Base-by-base conservation (phyloP, 2,888 invertebrate genomes). In the Archips crataeganus region DNA sequence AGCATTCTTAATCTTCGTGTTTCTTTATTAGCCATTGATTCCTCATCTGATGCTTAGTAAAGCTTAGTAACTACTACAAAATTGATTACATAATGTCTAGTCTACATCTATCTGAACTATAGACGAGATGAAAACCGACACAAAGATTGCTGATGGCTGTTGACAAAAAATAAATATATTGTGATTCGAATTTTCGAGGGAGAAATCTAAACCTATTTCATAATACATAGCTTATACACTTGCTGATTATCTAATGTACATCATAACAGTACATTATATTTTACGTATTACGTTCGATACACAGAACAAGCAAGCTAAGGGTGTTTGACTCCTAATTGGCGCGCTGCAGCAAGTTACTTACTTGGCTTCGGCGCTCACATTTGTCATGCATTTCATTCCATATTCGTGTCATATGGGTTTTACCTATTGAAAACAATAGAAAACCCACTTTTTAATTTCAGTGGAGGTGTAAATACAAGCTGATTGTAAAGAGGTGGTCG, bases 311-410 rank as follows among this genome's bases (percentile, higher is more conserved):
- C 34, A 15, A 49, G 57, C 45, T 49, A 70, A 70, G 71, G 71
- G 71, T 69, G 71, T 67, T 74, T 75, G 74, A 74, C 77, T 76
- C 71, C 70, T 70, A 76, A 75, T 70, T 75, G 69, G 77, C 60
- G 61, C 76, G 66, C 64, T 62, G 74, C 74, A 74, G 75, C 75
- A 71, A 68, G 76, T 69, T 71, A 77, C 74, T 78, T 78, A 75
- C 75, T 76, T 69, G 78, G 78, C 78, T 78, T 77, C 78, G 65
- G 42, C 32, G 54, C 71, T 60, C 61, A 69, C 63, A 57, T 70
- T 69, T 61, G 65, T 34, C 74, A 54, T 70, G 67, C 60, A 69
- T 69, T 69, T 63, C 42, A 63, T 68, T 64, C 36, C 15, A 42
- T 49, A 34, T 47, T 61, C 36, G 62, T 62, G 51, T 11, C 62